These are phyloP conservation scores for Dermatemys mawii DNA, from an alignment of 2,113 vertebrate species.

Conservation along the genomic window DNA sequence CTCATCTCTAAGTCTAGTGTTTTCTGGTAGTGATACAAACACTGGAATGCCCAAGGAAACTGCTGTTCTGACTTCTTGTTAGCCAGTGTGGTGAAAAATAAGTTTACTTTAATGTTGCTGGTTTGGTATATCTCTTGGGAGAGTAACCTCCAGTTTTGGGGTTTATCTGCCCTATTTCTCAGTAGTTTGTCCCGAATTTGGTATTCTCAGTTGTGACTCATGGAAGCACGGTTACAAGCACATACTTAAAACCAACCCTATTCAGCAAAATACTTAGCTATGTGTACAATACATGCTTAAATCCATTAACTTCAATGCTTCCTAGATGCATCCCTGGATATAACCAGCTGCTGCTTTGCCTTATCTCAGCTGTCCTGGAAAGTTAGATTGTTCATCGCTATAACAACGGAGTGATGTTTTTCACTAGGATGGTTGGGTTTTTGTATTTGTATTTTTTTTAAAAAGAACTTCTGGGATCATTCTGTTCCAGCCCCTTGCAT, in stretches of 20 bases:
- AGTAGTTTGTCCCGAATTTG: too few species aligned
- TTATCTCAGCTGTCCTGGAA: neutral
- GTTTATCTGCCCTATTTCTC: too few species aligned
- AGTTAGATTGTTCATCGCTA: neutral
- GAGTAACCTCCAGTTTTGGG: too few species aligned
- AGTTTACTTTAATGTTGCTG: too few species aligned
- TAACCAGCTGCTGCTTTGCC: neutral
- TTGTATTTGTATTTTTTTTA: neutral
- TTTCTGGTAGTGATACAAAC: too few species aligned
- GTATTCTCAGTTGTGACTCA: too few species aligned
- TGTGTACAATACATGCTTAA: neutral
- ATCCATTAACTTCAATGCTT: neutral
- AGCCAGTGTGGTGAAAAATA: too few species aligned
- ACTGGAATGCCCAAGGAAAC: too few species aligned
- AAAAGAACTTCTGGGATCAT: neutral
- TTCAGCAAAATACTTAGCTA: neutral
- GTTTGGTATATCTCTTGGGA: too few species aligned
- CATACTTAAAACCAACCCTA: neutral
- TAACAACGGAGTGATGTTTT: neutral
- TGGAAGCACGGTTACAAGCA: neutral
- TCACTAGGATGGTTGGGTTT: neutral
- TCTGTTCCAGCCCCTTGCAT: neutral
- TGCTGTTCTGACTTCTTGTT: too few species aligned
- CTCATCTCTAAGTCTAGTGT: too few species aligned
- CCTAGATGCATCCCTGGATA: neutral